Conservation (phyloP, 2,888 invertebrate species). For the Ommatoiulus sabulosus region DNA sequence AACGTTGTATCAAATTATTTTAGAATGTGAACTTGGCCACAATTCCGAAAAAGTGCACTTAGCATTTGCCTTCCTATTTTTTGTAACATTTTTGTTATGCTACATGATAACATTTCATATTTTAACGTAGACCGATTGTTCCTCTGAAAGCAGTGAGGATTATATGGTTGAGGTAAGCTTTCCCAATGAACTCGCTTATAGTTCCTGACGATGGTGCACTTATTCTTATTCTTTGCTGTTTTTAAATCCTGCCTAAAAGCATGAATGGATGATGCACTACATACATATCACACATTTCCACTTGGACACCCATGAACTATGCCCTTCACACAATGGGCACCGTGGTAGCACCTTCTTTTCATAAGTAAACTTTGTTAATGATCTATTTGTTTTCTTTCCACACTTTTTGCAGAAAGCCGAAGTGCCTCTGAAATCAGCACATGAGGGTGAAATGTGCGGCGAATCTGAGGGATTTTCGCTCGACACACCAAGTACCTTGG, state of each 20-base stretch:
- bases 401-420: neutral
- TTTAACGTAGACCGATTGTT: neutral
- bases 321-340: neutral
- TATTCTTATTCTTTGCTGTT: neutral
- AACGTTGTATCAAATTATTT: neutral
- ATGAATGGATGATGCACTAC: neutral
- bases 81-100: neutral
- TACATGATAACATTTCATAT: neutral
- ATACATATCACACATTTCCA: neutral
- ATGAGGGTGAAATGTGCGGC: neutral
- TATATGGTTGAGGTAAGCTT: neutral
- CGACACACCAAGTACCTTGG: neutral
- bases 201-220: neutral
- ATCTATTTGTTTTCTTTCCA: neutral
- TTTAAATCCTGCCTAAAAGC: neutral
- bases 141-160: neutral
- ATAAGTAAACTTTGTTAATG: neutral
- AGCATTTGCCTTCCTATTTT: neutral
- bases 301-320: neutral
- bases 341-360: neutral
- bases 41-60: neutral
- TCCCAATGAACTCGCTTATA: neutral
- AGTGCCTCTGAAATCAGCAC: neutral
- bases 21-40: neutral
- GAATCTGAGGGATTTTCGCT: conserved; percentile 2